phyloP scores from a whole-genome alignment of 1,140 invertebrate species.

The Zaprionus tsacasi region DNA sequence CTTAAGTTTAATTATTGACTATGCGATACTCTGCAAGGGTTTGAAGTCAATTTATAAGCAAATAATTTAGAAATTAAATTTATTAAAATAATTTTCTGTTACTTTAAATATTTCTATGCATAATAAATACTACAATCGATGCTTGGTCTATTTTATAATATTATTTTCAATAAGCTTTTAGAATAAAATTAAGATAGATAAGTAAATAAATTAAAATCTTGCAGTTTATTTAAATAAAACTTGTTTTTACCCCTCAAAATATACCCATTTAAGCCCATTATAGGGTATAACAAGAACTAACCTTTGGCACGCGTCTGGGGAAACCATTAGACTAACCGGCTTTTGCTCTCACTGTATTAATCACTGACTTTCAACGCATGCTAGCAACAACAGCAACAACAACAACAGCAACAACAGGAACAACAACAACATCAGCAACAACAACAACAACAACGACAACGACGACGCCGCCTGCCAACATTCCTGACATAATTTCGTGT shows the following conservation, averaged over 20 bases:
- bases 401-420: too few relatives aligned
- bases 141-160: too few relatives aligned
- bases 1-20: not conserved
- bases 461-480: conserved; percentile 59
- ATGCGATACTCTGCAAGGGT: not conserved
- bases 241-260: not conserved
- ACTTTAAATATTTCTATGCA: too few relatives aligned
- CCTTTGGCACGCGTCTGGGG: conserved; percentile 66
- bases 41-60: too few relatives aligned
- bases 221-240: not conserved
- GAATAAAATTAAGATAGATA: too few relatives aligned
- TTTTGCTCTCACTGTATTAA: conserved; percentile 64
- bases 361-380: conserved; percentile 63
- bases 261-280: not conserved
- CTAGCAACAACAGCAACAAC: not conserved
- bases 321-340: conserved; percentile 62
- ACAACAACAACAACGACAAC: conserved; percentile 18
- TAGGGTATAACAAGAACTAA: conserved; percentile 23
- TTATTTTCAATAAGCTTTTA: too few relatives aligned
- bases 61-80: too few relatives aligned
- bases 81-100: too few relatives aligned
- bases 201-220: not conserved
- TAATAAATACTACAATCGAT: too few relatives aligned
- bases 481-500: conserved; percentile 80
- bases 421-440: not conserved